phyloP scores from a whole-genome alignment of 2,888 invertebrate species.

The Macroteleia sp. region DNA sequence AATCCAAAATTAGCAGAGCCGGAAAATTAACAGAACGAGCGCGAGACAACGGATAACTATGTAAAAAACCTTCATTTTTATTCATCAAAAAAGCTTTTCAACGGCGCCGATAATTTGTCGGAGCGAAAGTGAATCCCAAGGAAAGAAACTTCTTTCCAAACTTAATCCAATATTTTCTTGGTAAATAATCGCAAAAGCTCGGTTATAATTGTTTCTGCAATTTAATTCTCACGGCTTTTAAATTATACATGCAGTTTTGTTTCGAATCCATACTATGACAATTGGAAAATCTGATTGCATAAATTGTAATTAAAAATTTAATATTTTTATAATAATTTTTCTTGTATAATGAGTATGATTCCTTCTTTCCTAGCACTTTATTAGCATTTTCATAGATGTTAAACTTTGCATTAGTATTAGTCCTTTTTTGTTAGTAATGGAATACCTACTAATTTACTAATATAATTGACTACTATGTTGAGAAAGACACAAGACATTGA shows the following conservation, averaged over 20 bases:
- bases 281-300: neutral
- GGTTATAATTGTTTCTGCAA: slow-evolving; percentile 11
- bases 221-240: slow-evolving; percentile 12
- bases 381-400: too few relatives aligned
- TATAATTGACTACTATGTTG: too few relatives aligned
- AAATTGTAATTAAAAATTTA: slow-evolving; percentile 43
- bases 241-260: slow-evolving; percentile 34
- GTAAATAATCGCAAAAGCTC: slow-evolving; percentile 52
- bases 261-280: slow-evolving; percentile 12
- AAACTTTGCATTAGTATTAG: too few relatives aligned
- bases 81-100: slow-evolving; percentile 56
- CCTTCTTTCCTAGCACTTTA: too few relatives aligned
- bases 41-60: slow-evolving; percentile 48
- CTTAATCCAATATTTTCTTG: slow-evolving; percentile 58
- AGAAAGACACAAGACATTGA: too few relatives aligned
- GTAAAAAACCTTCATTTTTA: slow-evolving; percentile 57
- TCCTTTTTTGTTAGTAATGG: too few relatives aligned
- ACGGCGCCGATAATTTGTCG: slow-evolving; percentile 39
- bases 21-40: slow-evolving; percentile 36
- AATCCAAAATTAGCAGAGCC: slow-evolving; percentile 27
- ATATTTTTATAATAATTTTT: too few relatives aligned
- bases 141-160: slow-evolving; percentile 35
- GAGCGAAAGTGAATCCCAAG: slow-evolving; percentile 41
- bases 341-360: too few relatives aligned
- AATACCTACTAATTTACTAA: too few relatives aligned